These are phyloP conservation scores for Epinephelus lanceolatus DNA, from an alignment of 2,113 vertebrate species.

Conservation along the genomic window DNA sequence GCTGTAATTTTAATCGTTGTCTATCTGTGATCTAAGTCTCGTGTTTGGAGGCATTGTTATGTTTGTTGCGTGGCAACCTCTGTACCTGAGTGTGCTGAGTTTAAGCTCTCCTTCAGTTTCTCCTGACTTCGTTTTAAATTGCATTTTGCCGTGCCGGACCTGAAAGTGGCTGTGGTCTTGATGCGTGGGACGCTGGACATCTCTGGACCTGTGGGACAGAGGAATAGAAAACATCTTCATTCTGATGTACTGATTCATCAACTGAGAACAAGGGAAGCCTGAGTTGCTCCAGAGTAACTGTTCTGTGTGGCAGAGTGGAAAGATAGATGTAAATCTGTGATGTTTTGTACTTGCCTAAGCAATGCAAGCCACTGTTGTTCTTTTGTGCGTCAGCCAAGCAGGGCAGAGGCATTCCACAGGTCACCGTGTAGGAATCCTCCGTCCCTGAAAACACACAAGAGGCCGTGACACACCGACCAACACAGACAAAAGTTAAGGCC, in stretches of 20 bases:
- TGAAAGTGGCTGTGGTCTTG: slow-evolving; percentile 94
- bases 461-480: slow-evolving; percentile 66
- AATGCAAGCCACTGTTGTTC: slow-evolving; percentile 80
- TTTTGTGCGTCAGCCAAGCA: slow-evolving; percentile 83
- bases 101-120: slow-evolving; percentile 88
- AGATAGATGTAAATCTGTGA: slow-evolving; percentile 67
- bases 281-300: slow-evolving; percentile 32
- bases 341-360: slow-evolving; percentile 82
- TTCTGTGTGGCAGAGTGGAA: slow-evolving; percentile 69
- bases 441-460: slow-evolving; percentile 81
- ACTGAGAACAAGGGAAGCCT: slow-evolving; percentile 34
- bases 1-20: slow-evolving; percentile 37
- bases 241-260: slow-evolving; percentile 38
- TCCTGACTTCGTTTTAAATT: slow-evolving; percentile 92
- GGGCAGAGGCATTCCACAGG: slow-evolving; percentile 86
- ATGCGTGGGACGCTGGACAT: slow-evolving; percentile 83
- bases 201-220: slow-evolving; percentile 81
- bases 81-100: slow-evolving; percentile 90
- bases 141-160: slow-evolving; percentile 92
- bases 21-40: slow-evolving; percentile 39
- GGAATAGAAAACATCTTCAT: slow-evolving; percentile 31
- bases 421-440: slow-evolving; percentile 89
- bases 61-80: slow-evolving; percentile 40
- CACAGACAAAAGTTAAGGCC: slow-evolving; percentile 65
- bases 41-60: slow-evolving; percentile 38